Conservation (phyloP, 2,888 invertebrate genomes). For the Philhelius pedissequus region DNA sequence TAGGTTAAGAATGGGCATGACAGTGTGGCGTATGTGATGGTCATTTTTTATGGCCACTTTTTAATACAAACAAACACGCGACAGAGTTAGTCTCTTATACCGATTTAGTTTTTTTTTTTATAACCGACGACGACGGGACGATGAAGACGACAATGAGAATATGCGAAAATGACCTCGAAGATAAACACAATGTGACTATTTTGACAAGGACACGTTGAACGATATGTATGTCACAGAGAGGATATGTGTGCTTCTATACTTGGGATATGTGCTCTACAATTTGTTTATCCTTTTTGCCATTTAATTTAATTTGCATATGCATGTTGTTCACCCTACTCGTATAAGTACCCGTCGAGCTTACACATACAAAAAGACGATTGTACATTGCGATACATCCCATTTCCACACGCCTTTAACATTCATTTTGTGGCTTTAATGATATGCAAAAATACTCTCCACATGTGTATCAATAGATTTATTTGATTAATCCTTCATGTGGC, state of each 20-base stretch:
- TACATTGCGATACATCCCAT: not conserved
- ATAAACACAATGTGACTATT: constrained; percentile 15
- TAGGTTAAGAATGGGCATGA: constrained; percentile 35
- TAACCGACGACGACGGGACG: not conserved
- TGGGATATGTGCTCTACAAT: constrained; percentile 34
- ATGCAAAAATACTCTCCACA: constrained; percentile 37
- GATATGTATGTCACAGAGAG: constrained; percentile 18
- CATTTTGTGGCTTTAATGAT: constrained; percentile 47
- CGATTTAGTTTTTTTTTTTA: not conserved
- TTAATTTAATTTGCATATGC: constrained; percentile 39
- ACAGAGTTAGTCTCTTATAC: not conserved
- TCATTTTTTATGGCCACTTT: constrained; percentile 20
- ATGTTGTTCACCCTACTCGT: constrained; percentile 5
- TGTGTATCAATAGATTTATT: constrained; percentile 20
- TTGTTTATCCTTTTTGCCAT: constrained; percentile 19
- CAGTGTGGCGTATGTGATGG: constrained; percentile 56
- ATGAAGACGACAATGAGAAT: not conserved
- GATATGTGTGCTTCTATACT: constrained; percentile 6
- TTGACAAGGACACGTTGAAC: constrained; percentile 39
- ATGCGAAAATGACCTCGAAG: not conserved
- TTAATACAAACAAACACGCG: constrained; percentile 46
- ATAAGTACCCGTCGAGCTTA: not conserved
- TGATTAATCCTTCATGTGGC: constrained; percentile 43
- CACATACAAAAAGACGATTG: not conserved
- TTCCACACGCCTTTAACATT: constrained; percentile 25